Evolutionary conservation across 53 echinoderm and acorn worm species (phyloP).

Genomic region (Holothuria scabra): DNA sequence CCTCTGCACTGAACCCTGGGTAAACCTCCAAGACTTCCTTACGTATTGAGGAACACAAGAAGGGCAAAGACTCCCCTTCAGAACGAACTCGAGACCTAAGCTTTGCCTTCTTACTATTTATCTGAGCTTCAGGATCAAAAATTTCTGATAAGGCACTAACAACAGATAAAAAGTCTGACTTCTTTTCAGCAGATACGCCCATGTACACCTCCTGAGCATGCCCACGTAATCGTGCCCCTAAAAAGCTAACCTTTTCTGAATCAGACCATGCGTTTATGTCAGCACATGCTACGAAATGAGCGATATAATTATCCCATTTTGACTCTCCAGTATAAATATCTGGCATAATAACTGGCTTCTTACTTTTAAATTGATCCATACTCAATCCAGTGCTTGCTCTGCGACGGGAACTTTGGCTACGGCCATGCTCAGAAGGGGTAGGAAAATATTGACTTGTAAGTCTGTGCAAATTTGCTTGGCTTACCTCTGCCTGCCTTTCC

Average conservation of each 20-base stretch:
- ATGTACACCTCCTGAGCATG: conserved; percentile 32
- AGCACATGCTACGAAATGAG: conserved; percentile 28
- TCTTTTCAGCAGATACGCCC: not conserved
- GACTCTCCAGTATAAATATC: conserved; percentile 26
- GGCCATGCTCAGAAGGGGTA: not conserved
- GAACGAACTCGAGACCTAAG: conserved; percentile 3
- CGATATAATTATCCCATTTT: conserved; percentile 16
- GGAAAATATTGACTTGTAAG: conserved; percentile 24
- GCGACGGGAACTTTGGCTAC: too few species aligned
- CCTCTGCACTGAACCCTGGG: not conserved
- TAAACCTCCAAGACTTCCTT: conserved; percentile 32
- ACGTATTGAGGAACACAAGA: conserved; percentile 21
- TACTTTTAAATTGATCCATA: not conserved
- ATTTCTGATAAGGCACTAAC: not conserved
- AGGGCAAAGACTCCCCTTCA: conserved; percentile 2
- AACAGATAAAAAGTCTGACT: not conserved
- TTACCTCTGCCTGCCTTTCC: conserved; percentile 24
- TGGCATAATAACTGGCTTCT: conserved; percentile 39
- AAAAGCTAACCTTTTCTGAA: conserved; percentile 9
- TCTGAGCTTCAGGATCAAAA: conserved; percentile 36
- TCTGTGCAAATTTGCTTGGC: not conserved
- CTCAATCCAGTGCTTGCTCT: not conserved
- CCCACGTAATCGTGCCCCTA: conserved; percentile 1
- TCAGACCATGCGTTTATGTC: conserved; percentile 27
- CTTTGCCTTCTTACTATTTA: conserved; percentile 1